These are phyloP conservation scores for Empis livida DNA, from an alignment of 2,888 invertebrate genomes.

Conservation along the genomic window DNA sequence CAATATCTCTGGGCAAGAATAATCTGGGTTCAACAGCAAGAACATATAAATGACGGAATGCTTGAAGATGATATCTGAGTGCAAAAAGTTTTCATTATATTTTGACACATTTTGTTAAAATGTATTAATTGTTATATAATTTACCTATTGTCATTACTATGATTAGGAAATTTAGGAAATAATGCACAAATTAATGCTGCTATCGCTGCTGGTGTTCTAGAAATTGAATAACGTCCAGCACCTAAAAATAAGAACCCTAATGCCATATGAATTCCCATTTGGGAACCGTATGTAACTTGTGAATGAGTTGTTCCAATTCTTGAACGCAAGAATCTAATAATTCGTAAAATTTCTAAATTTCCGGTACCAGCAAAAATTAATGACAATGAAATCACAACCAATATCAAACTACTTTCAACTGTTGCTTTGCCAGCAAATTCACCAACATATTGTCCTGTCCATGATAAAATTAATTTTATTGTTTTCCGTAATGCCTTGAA, in stretches of 20 bases:
- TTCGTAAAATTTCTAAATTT: constrained; percentile 64
- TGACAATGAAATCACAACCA: constrained; percentile 55
- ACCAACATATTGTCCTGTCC: constrained; percentile 55
- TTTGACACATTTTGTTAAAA: background rate
- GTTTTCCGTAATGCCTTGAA: constrained; percentile 49
- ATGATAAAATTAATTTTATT: constrained; percentile 30
- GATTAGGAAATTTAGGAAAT: constrained; percentile 94
- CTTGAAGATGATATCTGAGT: constrained; percentile 92
- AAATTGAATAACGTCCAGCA: constrained; percentile 76
- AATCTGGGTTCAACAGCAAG: constrained; percentile 84
- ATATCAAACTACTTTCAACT: constrained; percentile 77
- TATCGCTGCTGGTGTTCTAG: constrained; percentile 69
- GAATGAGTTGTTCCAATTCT: constrained; percentile 60
- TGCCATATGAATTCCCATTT: constrained; percentile 93
- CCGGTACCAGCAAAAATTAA: constrained; percentile 93
- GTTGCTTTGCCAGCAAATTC: constrained; percentile 84
- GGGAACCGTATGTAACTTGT: constrained; percentile 75
- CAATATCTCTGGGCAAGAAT: constrained; percentile 74
- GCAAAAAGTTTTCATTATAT: constrained; percentile 13
- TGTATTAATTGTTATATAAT: background rate
- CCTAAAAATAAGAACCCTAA: constrained; percentile 88
- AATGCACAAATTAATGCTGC: constrained; percentile 86
- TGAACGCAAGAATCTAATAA: constrained; percentile 72
- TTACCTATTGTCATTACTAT: constrained; percentile 90
- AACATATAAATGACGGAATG: constrained; percentile 91